A percentile compares a stretch with the other conserved stretches of the same genome.
Conservation (phyloP, 2,797 vertebrate genomes). For the Trachops cirrhosus region DNA sequence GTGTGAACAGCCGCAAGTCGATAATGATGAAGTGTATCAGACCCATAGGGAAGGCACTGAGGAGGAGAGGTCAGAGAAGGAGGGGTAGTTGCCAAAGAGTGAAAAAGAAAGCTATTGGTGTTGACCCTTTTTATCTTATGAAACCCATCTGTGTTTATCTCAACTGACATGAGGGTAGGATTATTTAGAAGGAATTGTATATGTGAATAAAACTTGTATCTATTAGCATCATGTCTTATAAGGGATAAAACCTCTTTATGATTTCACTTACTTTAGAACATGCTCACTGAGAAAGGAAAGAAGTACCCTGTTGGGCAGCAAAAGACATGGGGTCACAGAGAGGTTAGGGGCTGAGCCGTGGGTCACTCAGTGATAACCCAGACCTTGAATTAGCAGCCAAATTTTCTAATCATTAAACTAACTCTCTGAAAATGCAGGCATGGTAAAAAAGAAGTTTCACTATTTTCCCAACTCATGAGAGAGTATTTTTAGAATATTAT, state of each 20-base stretch:
- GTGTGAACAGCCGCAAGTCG: background rate
- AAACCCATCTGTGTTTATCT: background rate
- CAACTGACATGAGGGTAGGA: background rate
- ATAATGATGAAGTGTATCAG: background rate
- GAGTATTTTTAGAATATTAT: conserved; percentile 59
- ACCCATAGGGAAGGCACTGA: background rate
- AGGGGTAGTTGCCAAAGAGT: background rate
- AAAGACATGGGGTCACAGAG: background rate
- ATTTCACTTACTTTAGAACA: background rate
- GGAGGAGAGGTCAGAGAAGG: background rate
- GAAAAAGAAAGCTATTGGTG: background rate
- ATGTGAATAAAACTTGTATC: background rate
- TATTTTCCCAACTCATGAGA: conserved; percentile 31
- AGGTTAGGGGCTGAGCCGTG: background rate
- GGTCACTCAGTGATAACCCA: background rate
- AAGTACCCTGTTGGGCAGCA: background rate
- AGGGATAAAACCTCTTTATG: background rate
- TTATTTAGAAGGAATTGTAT: background rate
- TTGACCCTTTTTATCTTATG: background rate
- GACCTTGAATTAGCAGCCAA: background rate
- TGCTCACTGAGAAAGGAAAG: background rate
- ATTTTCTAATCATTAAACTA: conserved; percentile 15
- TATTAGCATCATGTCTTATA: background rate
- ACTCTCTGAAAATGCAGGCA: conserved; percentile 39
- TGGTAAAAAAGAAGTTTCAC: conserved; percentile 13